Evolutionary conservation across 2,888 invertebrate genomes (phyloP), one percentile per base, ranked within the genome.

Genomic region (Drosophila diplacantha): DNA sequence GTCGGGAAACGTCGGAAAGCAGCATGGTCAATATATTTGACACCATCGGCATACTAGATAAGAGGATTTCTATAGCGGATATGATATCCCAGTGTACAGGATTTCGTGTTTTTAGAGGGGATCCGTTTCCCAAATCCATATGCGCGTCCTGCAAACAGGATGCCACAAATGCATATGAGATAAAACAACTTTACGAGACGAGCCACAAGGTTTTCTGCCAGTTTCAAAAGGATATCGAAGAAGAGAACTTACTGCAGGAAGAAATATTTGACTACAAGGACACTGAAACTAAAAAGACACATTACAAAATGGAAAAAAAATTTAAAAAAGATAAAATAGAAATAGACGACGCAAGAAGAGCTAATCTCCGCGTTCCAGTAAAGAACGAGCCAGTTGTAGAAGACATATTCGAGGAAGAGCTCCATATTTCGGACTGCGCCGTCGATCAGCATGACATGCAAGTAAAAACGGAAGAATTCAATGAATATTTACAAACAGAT

Each of bases 61-160:
- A n/a, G 16, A 26, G 16, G 6, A 43, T 43, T 26, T 26, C 26
- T 26, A 26, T 43, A 16, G 43, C 43, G 43, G 7, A 26, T 16
- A 43, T 43, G 43, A 43, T 43, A 12, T 26, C 43, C 26, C 43
- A 43, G 16, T 43, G 43, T 7, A 43, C 43, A 3, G 26, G 43
- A 1, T 26, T 4, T 16, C 7, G 12, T 0, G 16, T 43, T 16
- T 26, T 5, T 26, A 26, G 4, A 26, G 43, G 12, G 12, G 43
- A 43, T 43, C n/a, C 12, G 1, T 43, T 26, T 43, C 4, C 43
- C 12, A 26, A 43, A 43, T 7, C 12, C 16, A 26, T 43, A 2
- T 43, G 43, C 26, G 2, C 16, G 12, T 1, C 43, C 1, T 43
- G 43, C 43, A 26, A 43, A 26, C 26, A 43, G 43, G 43, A 43